These are phyloP conservation scores for Dinomys branickii DNA, from an alignment of 2,113 vertebrate genomes.

Conservation along the genomic window DNA sequence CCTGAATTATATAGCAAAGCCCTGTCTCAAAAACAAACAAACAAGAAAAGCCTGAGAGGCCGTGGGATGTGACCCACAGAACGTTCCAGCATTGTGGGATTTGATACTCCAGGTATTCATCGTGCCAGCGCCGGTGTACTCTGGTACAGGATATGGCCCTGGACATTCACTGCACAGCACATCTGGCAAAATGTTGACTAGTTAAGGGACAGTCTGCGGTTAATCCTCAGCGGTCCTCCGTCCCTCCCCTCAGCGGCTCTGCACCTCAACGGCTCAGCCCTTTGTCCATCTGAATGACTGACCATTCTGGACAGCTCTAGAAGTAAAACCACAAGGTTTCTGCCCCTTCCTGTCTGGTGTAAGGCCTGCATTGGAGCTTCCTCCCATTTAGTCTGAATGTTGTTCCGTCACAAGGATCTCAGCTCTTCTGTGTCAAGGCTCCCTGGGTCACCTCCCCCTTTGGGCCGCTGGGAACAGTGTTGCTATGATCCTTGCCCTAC, in stretches of 20 bases:
- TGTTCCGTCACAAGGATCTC: accelerated
- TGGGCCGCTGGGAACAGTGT: background rate
- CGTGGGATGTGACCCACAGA: background rate
- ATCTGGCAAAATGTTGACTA: background rate
- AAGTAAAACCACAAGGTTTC: background rate
- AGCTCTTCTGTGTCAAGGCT: too few species aligned
- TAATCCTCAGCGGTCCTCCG: background rate
- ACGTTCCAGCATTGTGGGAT: background rate
- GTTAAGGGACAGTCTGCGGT: background rate
- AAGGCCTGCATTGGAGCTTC: background rate
- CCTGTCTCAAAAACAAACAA: background rate
- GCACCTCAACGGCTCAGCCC: background rate
- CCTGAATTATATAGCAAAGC: background rate
- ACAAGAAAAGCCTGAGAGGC: background rate
- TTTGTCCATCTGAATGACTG: background rate
- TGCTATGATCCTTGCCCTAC: background rate
- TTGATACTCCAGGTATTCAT: background rate
- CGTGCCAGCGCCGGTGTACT: accelerated
- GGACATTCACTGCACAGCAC: accelerated
- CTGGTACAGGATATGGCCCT: accelerated
- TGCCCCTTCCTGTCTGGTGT: background rate
- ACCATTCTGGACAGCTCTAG: background rate
- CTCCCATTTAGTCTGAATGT: background rate
- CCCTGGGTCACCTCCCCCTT: background rate
- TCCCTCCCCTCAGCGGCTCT: background rate